Conservation (phyloP, 1,140 invertebrate species). For the Caenorhabditis briggsae region DNA sequence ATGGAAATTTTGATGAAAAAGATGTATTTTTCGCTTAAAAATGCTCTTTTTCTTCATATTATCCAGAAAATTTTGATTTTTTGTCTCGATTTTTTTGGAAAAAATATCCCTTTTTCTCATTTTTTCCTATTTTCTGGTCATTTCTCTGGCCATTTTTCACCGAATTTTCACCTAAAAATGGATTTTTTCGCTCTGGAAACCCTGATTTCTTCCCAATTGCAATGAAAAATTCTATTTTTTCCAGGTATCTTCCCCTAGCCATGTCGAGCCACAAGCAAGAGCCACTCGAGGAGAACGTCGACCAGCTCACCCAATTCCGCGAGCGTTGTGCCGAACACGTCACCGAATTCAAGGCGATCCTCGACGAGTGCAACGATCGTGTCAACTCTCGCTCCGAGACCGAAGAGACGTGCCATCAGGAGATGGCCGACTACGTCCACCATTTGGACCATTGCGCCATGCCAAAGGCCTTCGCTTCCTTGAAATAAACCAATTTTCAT, state of each 20-base stretch:
- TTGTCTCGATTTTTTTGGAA: no score
- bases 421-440: slow-evolving; percentile 76
- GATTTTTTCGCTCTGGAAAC: background rate
- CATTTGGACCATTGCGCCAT: slow-evolving; percentile 74
- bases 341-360: slow-evolving; percentile 71
- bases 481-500: slow-evolving; percentile 68
- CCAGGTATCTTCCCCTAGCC: background rate
- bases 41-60: no score
- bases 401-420: slow-evolving; percentile 69
- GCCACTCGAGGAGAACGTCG: slow-evolving; percentile 71
- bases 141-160: no score
- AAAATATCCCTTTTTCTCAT: no score
- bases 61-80: no score
- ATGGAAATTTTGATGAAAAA: no score
- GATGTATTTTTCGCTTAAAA: no score
- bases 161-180: background rate
- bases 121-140: no score
- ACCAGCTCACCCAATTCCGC: slow-evolving; percentile 72
- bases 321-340: slow-evolving; percentile 72
- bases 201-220: background rate
- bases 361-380: slow-evolving; percentile 75
- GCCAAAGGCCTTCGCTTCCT: slow-evolving; percentile 73
- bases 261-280: slow-evolving; percentile 58
- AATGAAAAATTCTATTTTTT: background rate
- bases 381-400: slow-evolving; percentile 72